Conservation (phyloP, 2,797 vertebrate genomes). For the Pangasius larnaudii region DNA sequence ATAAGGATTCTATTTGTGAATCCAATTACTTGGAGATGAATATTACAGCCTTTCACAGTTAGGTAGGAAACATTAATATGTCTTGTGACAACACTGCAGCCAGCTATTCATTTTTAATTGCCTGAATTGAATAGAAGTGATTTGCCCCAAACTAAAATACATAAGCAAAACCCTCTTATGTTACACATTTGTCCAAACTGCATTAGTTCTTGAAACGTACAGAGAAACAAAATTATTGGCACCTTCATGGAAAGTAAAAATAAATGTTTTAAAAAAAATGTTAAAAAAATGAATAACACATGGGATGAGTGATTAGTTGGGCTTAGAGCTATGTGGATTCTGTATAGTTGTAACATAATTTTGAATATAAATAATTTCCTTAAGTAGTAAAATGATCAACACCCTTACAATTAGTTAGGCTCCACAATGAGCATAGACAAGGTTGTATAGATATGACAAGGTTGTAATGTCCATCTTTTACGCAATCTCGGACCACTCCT, state of each 20-base stretch:
- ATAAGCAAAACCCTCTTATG: not conserved
- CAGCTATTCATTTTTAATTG: constrained; percentile 25
- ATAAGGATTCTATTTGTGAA: constrained; percentile 49
- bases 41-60: not conserved
- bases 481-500: not conserved
- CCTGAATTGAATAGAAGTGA: constrained; percentile 26
- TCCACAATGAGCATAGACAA: not conserved
- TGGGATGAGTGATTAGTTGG: not conserved
- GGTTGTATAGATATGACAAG: not conserved
- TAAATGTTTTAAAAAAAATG: no score
- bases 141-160: not conserved
- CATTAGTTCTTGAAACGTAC: not conserved
- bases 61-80: constrained; percentile 29
- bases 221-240: not conserved
- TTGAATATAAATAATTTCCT: not conserved
- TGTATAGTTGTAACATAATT: not conserved
- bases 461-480: not conserved
- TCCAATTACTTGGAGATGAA: constrained; percentile 46
- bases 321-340: not conserved
- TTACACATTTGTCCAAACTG: not conserved
- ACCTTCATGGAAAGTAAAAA: not conserved
- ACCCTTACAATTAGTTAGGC: not conserved
- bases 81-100: not conserved
- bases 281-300: not conserved
- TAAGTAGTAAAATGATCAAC: not conserved